Percentiles rank a stretch among this genome's conserved stretches.
These are phyloP conservation scores for Pachydiplax longipennis DNA, from an alignment of 2,888 invertebrate genomes.

Conservation along the genomic window DNA sequence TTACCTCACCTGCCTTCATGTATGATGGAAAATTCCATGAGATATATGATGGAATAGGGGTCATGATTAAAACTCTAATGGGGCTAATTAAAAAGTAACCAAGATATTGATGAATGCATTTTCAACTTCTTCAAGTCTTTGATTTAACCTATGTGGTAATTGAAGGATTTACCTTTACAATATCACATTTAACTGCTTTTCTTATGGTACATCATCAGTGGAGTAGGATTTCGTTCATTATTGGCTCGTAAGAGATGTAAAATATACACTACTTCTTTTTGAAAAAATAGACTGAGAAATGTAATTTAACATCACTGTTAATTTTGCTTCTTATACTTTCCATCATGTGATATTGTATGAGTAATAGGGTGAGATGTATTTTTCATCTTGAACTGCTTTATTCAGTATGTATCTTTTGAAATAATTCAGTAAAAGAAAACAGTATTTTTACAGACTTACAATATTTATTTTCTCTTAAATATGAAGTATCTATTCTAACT, in stretches of 20 bases:
- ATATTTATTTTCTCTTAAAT: constrained; percentile 23
- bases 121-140: too few relatives aligned
- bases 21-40: constrained; percentile 62
- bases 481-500: constrained; percentile 13
- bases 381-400: too few relatives aligned
- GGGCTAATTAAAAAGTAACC: constrained; percentile 44
- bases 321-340: neutral
- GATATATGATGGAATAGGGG: constrained; percentile 64
- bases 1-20: constrained; percentile 67
- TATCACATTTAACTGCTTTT: neutral
- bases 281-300: neutral
- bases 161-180: neutral
- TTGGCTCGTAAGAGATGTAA: neutral
- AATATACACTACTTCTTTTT: neutral
- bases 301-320: neutral
- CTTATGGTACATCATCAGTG: neutral
- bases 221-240: neutral
- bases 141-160: neutral
- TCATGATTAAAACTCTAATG: constrained; percentile 57
- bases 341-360: too few relatives aligned
- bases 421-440: neutral
- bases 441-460: neutral
- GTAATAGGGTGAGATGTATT: too few relatives aligned
- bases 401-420: neutral
- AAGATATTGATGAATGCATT: neutral